Evolutionary conservation across 2,888 invertebrate species (phyloP), one percentile per base, ranked within the genome.

Genomic region (Volucella zonaria): DNA sequence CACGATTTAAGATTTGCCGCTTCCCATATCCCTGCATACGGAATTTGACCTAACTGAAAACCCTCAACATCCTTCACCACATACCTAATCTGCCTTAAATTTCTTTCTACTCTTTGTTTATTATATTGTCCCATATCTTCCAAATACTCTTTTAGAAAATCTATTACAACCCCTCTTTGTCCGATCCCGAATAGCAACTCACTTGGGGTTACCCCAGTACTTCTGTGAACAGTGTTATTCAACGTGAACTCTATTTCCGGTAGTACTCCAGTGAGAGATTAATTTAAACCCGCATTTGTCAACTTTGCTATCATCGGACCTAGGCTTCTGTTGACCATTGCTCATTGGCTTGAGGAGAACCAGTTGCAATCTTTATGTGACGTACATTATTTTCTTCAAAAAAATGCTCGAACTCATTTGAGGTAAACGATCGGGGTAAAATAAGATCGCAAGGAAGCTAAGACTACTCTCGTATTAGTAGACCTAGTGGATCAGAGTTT

Each of bases 311-410:
- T 18, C 18, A 88, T 88, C 11, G 88, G 80, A 0, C 58, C 75
- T 3, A 87, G 18, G 3, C 52, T 86, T 18, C 18, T 18, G 18
- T 18, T 18, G 18, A 18, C 18, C 51, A 87, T 82, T 87, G 87
- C 0, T 87, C 87, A 51, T 88, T 87, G 0, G 87, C 82, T 42
- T 87, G 87, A 3, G 87, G 86, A 18, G 86, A 87, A 11, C 74
- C 87, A 1, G 83, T 83, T 2, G 87, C 86, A 0, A 87, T 59
- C 14, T 71, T 71, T 8, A 86, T 52, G 23, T 87, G 87, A 9
- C 54, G 12, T 4, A 87, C 54, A n/a, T 74, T 64, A 38, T 74
- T 62, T 9, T 67, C 42, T 3, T 49, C 14, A 42, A 87, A 38
- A 74, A 86, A 87, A 15, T 58, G 18, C 23, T 40, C 9, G 51